phyloP scores from a whole-genome alignment of 2,113 vertebrate genomes.

The Callospermophilus lateralis region DNA sequence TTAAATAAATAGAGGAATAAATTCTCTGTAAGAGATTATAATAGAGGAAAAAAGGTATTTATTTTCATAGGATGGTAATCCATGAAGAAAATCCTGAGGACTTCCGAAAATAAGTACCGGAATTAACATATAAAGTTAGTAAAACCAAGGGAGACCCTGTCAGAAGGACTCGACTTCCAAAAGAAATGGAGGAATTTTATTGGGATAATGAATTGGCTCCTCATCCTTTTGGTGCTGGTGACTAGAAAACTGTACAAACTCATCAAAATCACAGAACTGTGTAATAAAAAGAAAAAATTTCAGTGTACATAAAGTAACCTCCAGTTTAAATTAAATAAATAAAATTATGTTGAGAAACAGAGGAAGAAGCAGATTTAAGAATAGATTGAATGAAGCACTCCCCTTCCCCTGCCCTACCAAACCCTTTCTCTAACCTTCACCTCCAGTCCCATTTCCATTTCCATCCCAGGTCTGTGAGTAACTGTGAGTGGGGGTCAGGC shows the following conservation, averaged over 20 bases:
- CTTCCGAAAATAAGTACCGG: background rate
- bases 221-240: background rate
- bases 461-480: background rate
- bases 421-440: background rate
- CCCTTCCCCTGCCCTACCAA: background rate
- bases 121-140: background rate
- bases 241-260: background rate
- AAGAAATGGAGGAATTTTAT: background rate
- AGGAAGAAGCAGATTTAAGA: background rate
- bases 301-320: background rate
- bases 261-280: background rate
- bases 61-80: background rate
- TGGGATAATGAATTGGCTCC: background rate
- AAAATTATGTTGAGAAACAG: background rate
- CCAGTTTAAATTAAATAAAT: background rate
- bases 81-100: background rate
- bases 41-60: background rate
- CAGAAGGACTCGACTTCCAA: background rate
- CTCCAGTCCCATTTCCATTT: background rate
- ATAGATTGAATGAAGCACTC: background rate
- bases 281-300: background rate
- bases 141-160: background rate
- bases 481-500: too few relatives aligned
- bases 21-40: background rate
- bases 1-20: background rate